Percentiles rank a stretch among this genome's conserved stretches.
phyloP scores from a whole-genome alignment of 2,113 vertebrate genomes.

The Ancistrus triradiatus region DNA sequence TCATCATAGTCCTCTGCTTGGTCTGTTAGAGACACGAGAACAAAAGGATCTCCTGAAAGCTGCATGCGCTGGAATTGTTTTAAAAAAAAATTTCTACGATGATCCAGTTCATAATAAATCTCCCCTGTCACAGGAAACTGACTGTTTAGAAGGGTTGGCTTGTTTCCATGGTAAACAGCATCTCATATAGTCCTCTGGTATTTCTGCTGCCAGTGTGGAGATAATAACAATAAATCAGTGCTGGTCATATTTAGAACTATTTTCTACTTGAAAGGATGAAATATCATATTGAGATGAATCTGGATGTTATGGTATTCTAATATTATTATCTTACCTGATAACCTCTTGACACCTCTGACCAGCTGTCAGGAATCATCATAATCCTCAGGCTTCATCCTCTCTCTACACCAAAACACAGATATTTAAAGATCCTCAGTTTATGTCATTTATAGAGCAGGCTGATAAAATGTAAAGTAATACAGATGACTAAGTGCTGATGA shows the following conservation, averaged over 20 bases:
- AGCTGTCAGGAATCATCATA: slow-evolving; percentile 13
- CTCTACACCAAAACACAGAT: background rate
- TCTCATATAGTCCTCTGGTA: background rate
- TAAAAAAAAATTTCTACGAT: background rate
- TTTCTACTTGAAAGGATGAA: too few relatives aligned
- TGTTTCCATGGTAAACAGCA: background rate
- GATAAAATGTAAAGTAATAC: background rate
- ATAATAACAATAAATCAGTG: too few relatives aligned
- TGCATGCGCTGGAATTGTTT: too few relatives aligned
- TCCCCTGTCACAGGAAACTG: too few relatives aligned
- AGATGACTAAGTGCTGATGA: background rate
- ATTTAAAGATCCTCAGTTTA: too few relatives aligned
- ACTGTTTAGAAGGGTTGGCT: too few relatives aligned
- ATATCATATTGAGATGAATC: too few relatives aligned
- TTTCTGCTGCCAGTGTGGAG: too few relatives aligned
- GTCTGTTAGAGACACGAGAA: background rate
- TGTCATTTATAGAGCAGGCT: background rate
- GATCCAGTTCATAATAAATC: background rate
- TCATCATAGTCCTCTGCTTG: background rate
- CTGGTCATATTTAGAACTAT: background rate
- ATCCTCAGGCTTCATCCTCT: background rate
- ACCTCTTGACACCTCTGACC: background rate
- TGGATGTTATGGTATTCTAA: background rate
- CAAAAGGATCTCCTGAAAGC: too few relatives aligned
- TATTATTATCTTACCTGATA: slow-evolving; percentile 9